Evolutionary conservation across 2,888 invertebrate genomes (phyloP).

Genomic region (Lydus trimaculatus): DNA sequence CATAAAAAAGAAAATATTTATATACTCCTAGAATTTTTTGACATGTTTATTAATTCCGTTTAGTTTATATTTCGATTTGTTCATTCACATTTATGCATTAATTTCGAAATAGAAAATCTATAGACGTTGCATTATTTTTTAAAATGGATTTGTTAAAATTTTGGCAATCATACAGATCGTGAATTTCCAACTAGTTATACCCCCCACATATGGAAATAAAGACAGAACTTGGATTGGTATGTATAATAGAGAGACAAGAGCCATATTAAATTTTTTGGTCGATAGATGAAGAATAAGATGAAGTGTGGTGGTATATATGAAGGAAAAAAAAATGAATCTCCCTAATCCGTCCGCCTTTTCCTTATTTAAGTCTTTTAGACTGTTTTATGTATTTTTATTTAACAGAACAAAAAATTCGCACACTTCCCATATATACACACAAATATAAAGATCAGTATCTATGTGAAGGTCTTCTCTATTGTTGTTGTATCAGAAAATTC

Average conservation of each 20-base stretch:
- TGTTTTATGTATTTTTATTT: not conserved
- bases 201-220: not conserved
- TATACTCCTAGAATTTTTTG: slow-evolving; percentile 9
- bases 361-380: not conserved
- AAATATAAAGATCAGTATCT: not conserved
- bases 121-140: not conserved
- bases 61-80: not conserved
- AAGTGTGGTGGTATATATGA: no score
- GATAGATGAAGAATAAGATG: no score
- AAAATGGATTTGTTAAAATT: not conserved
- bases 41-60: slow-evolving; percentile 14
- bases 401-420: not conserved
- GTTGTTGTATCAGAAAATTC: not conserved
- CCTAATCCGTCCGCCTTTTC: not conserved
- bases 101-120: not conserved
- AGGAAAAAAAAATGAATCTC: not conserved
- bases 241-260: no score
- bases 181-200: not conserved
- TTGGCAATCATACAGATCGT: not conserved
- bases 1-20: not conserved
- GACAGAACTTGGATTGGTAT: no score
- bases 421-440: not conserved
- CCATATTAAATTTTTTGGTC: no score
- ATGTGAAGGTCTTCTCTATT: not conserved
- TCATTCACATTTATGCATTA: not conserved